phyloP scores from a whole-genome alignment of 2,113 vertebrate species.

The Ailurus styani region DNA sequence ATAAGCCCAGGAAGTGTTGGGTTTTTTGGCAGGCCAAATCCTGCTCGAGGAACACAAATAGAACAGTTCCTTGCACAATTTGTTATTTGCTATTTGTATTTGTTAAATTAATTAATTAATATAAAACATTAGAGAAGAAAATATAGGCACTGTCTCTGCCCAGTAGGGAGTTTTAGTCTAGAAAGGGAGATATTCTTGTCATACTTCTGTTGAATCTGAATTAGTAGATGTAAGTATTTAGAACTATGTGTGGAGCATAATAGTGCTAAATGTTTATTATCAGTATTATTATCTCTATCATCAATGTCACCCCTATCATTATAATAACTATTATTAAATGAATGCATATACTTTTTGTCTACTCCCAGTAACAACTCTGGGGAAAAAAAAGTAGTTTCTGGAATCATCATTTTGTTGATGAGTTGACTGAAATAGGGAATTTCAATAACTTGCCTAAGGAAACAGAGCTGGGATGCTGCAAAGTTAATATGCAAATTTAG shows the following conservation, averaged over 20 bases:
- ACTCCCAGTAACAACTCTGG: neutral
- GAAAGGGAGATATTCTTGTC: neutral
- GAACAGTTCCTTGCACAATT: neutral
- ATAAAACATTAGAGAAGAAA: neutral
- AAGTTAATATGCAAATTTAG: neutral
- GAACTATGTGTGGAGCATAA: neutral
- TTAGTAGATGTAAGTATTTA: neutral
- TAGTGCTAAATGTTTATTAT: neutral
- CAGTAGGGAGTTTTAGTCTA: neutral
- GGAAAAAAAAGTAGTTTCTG: neutral
- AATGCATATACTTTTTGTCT: neutral
- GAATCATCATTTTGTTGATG: neutral
- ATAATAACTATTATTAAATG: neutral
- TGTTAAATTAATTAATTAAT: neutral
- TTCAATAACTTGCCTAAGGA: neutral
- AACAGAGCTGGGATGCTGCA: neutral
- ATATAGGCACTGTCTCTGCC: neutral
- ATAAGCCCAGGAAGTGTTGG: neutral
- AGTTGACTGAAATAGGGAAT: neutral
- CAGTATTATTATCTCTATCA: neutral
- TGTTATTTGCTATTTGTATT: no score
- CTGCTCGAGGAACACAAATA: neutral
- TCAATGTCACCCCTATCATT: neutral
- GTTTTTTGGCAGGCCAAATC: neutral
- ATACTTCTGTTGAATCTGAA: neutral